Evolutionary conservation across 2,888 invertebrate species (phyloP).

Genomic region (Latrodectus hesperus): DNA sequence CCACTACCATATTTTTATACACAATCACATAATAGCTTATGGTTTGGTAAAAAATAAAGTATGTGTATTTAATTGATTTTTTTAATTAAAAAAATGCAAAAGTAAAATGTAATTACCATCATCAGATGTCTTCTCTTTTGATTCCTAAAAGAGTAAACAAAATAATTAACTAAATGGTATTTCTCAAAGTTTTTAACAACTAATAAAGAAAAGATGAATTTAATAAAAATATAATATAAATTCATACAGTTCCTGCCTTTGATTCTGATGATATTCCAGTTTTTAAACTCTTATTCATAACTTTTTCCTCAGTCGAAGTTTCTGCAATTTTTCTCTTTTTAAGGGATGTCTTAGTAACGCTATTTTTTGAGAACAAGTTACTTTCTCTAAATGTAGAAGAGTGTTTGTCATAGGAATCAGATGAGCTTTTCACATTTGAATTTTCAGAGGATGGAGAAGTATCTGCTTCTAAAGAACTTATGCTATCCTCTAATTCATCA

Average conservation of each 20-base stretch:
- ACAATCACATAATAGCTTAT: no score
- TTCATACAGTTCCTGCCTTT: background rate
- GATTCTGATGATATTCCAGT: slow-evolving; percentile 2
- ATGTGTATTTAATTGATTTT: no score
- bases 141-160: no score
- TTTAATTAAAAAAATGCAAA: no score
- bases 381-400: slow-evolving; percentile 15
- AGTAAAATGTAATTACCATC: no score
- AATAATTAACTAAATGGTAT: background rate
- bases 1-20: no score
- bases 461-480: slow-evolving; percentile 17
- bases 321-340: slow-evolving; percentile 29
- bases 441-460: slow-evolving; percentile 1
- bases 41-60: no score
- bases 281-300: slow-evolving; percentile 9
- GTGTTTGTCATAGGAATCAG: slow-evolving; percentile 18
- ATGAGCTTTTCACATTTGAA: background rate
- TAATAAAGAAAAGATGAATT: background rate
- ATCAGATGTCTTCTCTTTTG: no score
- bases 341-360: slow-evolving; percentile 16
- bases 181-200: background rate
- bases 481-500: slow-evolving; percentile 28
- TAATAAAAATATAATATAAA: background rate
- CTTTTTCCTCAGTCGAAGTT: slow-evolving; percentile 1
- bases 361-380: slow-evolving; percentile 27